Base-by-base conservation (phyloP, 2,797 vertebrate species). In the Artibeus lituratus region DNA sequence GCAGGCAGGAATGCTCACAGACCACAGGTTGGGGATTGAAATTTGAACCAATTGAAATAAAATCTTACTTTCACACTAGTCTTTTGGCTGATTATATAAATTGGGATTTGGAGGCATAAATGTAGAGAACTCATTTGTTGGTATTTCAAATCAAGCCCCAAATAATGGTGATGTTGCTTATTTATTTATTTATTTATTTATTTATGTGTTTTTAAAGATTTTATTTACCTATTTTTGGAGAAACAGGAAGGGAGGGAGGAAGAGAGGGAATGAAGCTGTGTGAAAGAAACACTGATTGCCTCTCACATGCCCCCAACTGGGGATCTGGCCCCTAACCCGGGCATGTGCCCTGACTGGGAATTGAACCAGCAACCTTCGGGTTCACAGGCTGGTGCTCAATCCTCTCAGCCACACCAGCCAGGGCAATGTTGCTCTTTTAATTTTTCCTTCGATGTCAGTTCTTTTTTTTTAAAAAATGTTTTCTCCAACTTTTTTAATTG, bases 131-230 rank as follows among this genome's bases (percentile, higher is more conserved):
- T 92, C 32, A 44, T 90, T 86, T 77, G 78, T 65, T 80, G 24
- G 11, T 49, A 59, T 96, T 96, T 97, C 67, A 94, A 94, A 55
- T 94, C 14, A 47, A 80, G 80, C 80, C 57, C 47, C 32, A 96
- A 96, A 49, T 57, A 92, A 76, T 76, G 65, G 32, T 51, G 21
- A 85, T 80, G 24, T 16, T 57, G 57, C 24, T 59, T 10, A 26
- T 59, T 59, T 12, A 29, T 29, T 59, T 29, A 59, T n/a, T n/a
- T n/a, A n/a, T n/a, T n/a, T n/a, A n/a, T 59, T 59, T 59, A 57
- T 57, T 59, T 59, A 11, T 59, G 3, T 10, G 12, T 59, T 59
- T 26, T 26, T 5, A 26, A 12, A 55, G 22, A 59, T 12, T 59
- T 59, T 59, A 26, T 59, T 59, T 59, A 59, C 26, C 29, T 59